Conservation (phyloP, 2,797 vertebrate species). For the Liasis olivaceus region DNA sequence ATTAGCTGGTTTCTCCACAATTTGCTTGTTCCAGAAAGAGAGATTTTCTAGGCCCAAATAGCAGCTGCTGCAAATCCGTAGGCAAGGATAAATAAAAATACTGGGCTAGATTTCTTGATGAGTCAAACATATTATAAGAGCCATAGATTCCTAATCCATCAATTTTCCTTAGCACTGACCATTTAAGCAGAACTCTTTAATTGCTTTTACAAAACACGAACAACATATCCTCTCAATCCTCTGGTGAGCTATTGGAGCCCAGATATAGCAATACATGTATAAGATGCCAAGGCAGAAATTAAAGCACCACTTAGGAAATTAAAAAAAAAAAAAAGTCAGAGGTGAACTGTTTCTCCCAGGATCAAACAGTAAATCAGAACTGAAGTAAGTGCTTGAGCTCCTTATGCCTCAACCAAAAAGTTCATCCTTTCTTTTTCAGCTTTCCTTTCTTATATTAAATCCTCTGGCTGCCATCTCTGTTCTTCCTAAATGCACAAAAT, state of each 20-base stretch:
- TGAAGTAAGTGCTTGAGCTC: neutral
- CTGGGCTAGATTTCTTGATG: neutral
- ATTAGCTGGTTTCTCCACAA: neutral
- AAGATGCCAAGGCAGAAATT: slow-evolving; percentile 14
- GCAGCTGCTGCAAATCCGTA: neutral
- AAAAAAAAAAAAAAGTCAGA: slow-evolving; percentile 17
- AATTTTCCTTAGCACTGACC: slow-evolving; percentile 4
- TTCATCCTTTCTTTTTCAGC: neutral
- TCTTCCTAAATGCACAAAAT: neutral
- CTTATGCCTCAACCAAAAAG: neutral
- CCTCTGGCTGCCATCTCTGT: neutral
- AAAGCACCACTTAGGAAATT: slow-evolving; percentile 13
- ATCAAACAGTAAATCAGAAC: slow-evolving; percentile 19
- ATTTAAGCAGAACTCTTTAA: slow-evolving; percentile 26
- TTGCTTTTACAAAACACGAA: slow-evolving; percentile 24
- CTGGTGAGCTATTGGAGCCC: neutral
- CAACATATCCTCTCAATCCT: slow-evolving; percentile 7
- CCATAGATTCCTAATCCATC: slow-evolving; percentile 1
- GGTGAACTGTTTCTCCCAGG: slow-evolving; percentile 6
- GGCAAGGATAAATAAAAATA: slow-evolving; percentile 14
- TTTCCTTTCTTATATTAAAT: neutral
- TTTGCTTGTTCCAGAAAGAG: neutral
- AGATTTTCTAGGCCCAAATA: neutral
- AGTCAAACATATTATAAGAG: slow-evolving; percentile 1
- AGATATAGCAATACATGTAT: slow-evolving; percentile 6